These are phyloP conservation scores for Conopomorpha cramerella DNA, from an alignment of 1,140 invertebrate genomes.

Conservation along the genomic window DNA sequence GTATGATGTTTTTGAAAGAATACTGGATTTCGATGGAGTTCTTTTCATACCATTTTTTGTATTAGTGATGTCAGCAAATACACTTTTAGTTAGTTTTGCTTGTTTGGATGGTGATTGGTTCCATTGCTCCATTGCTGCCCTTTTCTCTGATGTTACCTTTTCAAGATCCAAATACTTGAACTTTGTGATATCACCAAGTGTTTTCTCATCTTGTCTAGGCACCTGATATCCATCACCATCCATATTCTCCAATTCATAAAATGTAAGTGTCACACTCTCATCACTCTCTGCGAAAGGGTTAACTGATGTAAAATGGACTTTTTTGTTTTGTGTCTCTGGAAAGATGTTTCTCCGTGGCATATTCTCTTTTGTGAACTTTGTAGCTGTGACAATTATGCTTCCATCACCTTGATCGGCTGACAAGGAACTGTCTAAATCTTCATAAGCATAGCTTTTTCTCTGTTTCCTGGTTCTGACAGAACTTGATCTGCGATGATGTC, in stretches of 20 bases:
- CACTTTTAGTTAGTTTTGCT: slow-evolving; percentile 23
- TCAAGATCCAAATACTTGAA: slow-evolving; percentile 55
- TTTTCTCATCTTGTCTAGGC: slow-evolving; percentile 12
- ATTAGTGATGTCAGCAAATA: slow-evolving; percentile 38
- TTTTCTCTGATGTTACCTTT: slow-evolving; percentile 32
- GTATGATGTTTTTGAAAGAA: slow-evolving; percentile 27
- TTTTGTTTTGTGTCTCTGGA: slow-evolving; percentile 31
- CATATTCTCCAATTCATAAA: slow-evolving; percentile 48
- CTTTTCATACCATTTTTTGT: slow-evolving; percentile 19
- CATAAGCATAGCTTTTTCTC: slow-evolving; percentile 39
- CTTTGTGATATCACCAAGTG: slow-evolving; percentile 33
- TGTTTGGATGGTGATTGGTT: slow-evolving; percentile 41
- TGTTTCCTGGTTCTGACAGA: slow-evolving; percentile 25
- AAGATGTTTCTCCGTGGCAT: slow-evolving; percentile 50
- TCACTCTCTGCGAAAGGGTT: slow-evolving; percentile 55
- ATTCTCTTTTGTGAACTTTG: slow-evolving; percentile 51
- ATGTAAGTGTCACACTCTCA: slow-evolving; percentile 52
- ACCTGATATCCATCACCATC: slow-evolving; percentile 18
- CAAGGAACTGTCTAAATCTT: slow-evolving; percentile 60
- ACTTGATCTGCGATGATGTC: slow-evolving; percentile 22
- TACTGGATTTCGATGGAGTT: slow-evolving; percentile 37
- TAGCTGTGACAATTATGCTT: slow-evolving; percentile 58
- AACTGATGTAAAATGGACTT: slow-evolving; percentile 46
- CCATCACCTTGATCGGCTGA: slow-evolving; percentile 62
- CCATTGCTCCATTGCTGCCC: slow-evolving; percentile 26